phyloP scores from a whole-genome alignment of 2,888 invertebrate genomes.

The Cheiracanthium punctorium region DNA sequence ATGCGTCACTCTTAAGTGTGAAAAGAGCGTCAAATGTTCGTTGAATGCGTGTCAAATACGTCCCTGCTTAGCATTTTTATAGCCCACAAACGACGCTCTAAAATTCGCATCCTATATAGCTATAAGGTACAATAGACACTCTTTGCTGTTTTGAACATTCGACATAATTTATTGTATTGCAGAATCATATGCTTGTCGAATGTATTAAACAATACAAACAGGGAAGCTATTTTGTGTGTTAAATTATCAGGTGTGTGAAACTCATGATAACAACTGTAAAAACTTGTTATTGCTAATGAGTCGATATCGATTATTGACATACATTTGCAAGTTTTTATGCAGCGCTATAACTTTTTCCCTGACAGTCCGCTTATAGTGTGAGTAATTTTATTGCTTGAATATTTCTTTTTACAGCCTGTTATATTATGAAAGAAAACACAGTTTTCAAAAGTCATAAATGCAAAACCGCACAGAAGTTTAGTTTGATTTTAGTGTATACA shows the following conservation, averaged over 20 bases:
- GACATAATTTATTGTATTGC: not conserved
- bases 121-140: slow-evolving; percentile 12
- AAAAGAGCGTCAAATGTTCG: slow-evolving; percentile 35
- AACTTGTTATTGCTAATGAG: too few species aligned
- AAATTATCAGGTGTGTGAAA: not conserved
- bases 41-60: slow-evolving; percentile 44
- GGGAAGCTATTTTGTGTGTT: not conserved
- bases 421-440: too few species aligned
- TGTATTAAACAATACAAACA: not conserved
- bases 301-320: too few species aligned
- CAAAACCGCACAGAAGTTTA: too few species aligned
- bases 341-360: too few species aligned
- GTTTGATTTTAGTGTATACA: too few species aligned
- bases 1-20: slow-evolving; percentile 36
- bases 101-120: slow-evolving; percentile 62
- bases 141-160: not conserved
- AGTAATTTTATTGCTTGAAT: too few species aligned
- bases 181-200: not conserved
- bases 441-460: too few species aligned
- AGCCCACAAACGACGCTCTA: slow-evolving; percentile 56
- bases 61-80: slow-evolving; percentile 63
- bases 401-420: too few species aligned
- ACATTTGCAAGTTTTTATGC: too few species aligned
- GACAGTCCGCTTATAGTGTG: too few species aligned
- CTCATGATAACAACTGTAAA: too few species aligned